Base-by-base conservation (phyloP, 2,113 vertebrate genomes). In the Laticauda colubrina region DNA sequence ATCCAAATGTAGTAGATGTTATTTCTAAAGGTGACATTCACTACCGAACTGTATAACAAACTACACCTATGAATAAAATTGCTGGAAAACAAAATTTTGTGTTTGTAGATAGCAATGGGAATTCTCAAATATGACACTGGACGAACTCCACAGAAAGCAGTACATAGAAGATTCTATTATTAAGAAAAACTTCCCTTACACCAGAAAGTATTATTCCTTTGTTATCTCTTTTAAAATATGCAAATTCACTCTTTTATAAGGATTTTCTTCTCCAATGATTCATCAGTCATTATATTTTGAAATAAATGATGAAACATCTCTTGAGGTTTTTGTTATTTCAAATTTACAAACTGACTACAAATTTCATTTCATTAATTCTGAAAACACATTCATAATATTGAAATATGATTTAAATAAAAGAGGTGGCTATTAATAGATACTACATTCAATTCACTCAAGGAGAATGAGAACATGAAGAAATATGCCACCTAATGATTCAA, bases 401-500 rank as follows among this genome's bases (percentile, higher is more conserved):
- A 97, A 96, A 94, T 91, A 81, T 43, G 6, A 21, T 81, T 94
- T 92, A 94, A 93, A 95, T 96, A 96, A 96, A 96, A 97, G 95
- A 97, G 7, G 93, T 94, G 51, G 48, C 87, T 94, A 95, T 94
- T 97, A 97, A 97, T 97, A 97, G 97, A 95, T 93, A 96, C 92
- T 93, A 92, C 90, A 90, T 85, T 69, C 89, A 93, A 92, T 94
- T 89, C 56, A n/a, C 85, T 96, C 93, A 54, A 92, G 15, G 0
- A 95, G 94, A 34, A 54, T 53, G 89, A 89, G 90, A 95, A 95
- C 93, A 96, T 88, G 93, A 94, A 95, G 96, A 96, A 97, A 97
- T 96, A 94, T 96, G 96, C 97, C 98, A 97, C 97, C 98, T 97
- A 98, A 97, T 0, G 97, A 96, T 94, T 90, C 91, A 94, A 93